Evolutionary conservation across 2,888 invertebrate species (phyloP).

Genomic region (Apamea monoglypha): DNA sequence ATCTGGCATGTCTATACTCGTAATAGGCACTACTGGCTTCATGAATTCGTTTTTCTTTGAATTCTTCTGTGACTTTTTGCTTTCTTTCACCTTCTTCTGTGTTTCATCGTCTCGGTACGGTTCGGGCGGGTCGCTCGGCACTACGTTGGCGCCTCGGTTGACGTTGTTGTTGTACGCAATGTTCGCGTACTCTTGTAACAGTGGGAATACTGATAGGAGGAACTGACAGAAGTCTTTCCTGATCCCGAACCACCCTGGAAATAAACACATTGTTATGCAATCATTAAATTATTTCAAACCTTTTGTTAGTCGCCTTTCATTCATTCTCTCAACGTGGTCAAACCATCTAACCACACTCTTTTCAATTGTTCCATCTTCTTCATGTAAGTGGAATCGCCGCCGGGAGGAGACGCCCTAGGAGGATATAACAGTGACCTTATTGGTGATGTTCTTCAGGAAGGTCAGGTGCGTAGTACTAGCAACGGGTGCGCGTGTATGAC

Average conservation of each 20-base stretch:
- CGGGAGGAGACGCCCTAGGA: background rate
- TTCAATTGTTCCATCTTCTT: background rate
- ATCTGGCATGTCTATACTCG: conserved; percentile 97
- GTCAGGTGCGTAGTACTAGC: background rate
- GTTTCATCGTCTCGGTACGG: conserved; percentile 87
- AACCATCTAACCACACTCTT: background rate
- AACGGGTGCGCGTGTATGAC: background rate
- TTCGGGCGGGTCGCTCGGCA: conserved; percentile 84
- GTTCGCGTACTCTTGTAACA: conserved; percentile 99
- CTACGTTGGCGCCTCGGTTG: conserved; percentile 76
- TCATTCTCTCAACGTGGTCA: background rate
- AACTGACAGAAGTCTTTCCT: conserved; percentile 99
- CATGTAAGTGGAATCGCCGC: background rate
- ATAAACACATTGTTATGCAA: background rate
- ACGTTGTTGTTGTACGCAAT: conserved; percentile 96
- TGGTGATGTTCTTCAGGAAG: background rate
- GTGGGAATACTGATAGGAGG: conserved; percentile 97
- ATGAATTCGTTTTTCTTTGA: conserved; percentile 94
- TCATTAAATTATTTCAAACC: background rate
- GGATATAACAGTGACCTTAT: background rate
- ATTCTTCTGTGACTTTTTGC: conserved; percentile 92
- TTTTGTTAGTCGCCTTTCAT: background rate
- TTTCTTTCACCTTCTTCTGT: conserved; percentile 88
- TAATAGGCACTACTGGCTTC: conserved; percentile 96
- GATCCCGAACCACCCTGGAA: conserved; percentile 99